Evolutionary conservation across 2,888 invertebrate species (phyloP).

Genomic region (Folsomia candida): DNA sequence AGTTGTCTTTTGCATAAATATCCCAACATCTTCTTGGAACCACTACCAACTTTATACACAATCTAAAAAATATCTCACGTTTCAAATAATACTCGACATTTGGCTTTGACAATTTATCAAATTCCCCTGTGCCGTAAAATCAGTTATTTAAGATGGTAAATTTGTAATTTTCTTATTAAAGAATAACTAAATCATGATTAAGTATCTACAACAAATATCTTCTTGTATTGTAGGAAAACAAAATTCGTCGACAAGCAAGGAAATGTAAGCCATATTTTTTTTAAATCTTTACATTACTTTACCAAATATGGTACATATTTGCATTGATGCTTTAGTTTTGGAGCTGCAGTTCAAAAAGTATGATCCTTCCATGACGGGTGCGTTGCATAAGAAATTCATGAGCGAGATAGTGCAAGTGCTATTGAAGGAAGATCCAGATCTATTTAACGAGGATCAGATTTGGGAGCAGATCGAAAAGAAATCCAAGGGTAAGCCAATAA

Average conservation of each 20-base stretch:
- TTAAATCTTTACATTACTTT: neutral
- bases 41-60: no score
- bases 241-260: conserved; percentile 38
- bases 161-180: no score
- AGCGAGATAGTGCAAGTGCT: conserved; percentile 28
- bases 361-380: conserved; percentile 38
- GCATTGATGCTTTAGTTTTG: conserved; percentile 23
- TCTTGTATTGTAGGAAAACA: conserved; percentile 31
- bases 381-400: conserved; percentile 30
- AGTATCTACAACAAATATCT: no score
- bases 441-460: conserved; percentile 32
- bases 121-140: no score
- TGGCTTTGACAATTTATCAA: no score
- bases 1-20: no score
- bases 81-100: no score
- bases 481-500: conserved; percentile 27
- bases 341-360: conserved; percentile 35
- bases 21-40: no score
- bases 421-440: conserved; percentile 37
- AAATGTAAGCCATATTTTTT: conserved; percentile 27
- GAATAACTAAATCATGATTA: no score
- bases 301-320: neutral
- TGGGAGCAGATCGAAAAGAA: conserved; percentile 26
- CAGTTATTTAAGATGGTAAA: no score
- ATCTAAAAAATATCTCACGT: no score